These are phyloP conservation scores for Onthophagus taurus DNA, from an alignment of 1,140 invertebrate species.

Conservation along the genomic window DNA sequence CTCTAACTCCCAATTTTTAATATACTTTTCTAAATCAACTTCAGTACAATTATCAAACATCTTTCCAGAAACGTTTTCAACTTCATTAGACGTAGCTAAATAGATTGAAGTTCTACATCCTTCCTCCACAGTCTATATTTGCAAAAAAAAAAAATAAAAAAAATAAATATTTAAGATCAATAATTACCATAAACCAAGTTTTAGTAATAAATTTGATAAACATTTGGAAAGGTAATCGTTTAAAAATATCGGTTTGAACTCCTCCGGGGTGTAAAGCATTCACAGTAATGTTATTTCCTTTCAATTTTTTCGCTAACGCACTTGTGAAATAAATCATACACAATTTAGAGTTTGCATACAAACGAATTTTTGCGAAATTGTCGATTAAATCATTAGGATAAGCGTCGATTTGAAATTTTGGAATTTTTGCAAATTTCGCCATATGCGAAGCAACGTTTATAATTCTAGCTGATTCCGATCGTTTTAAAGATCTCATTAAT, in stretches of 20 bases:
- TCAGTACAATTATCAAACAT: constrained; percentile 18
- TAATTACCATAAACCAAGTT: no score
- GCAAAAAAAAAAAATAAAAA: no score
- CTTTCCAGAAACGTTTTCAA: constrained; percentile 37
- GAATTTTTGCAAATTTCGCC: constrained; percentile 58
- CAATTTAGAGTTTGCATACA: constrained; percentile 38
- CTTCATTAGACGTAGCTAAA: constrained; percentile 61
- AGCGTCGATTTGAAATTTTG: constrained; percentile 64
- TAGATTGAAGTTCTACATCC: constrained; percentile 74
- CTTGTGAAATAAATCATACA: constrained; percentile 69
- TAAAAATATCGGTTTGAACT: constrained; percentile 32
- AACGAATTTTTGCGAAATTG: background rate
- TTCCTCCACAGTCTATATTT: constrained; percentile 60
- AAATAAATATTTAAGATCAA: no score
- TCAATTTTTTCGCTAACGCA: constrained; percentile 63
- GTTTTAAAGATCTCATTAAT: constrained; percentile 64
- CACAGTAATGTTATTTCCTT: constrained; percentile 62
- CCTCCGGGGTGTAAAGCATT: constrained; percentile 77
- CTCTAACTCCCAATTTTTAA: no score
- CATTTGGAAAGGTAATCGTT: no score
- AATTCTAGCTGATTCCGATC: constrained; percentile 66
- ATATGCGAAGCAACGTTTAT: constrained; percentile 73
- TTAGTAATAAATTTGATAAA: no score
- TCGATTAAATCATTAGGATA: no score
- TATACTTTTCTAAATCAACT: no score